Evolutionary conservation across 2,797 vertebrate species (phyloP), one percentile per base, ranked within the genome.

Genomic region (Crocodylus rhombifer): DNA sequence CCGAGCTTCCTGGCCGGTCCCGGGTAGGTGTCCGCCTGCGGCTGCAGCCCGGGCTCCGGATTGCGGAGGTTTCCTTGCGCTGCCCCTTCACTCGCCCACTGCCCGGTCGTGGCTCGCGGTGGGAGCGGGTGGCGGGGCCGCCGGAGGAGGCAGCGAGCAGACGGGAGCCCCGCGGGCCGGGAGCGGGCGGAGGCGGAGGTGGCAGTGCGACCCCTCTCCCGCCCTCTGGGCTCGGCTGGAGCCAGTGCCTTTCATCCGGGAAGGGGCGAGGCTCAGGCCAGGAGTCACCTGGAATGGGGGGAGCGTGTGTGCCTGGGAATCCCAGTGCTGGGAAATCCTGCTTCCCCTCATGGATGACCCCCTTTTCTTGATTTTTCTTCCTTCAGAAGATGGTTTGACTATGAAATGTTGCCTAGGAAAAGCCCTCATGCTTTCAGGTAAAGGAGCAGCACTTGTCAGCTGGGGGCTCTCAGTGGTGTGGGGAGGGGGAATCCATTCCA

Each of bases 311-410:
- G 42, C 42, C 42, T 51, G 42, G 42, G 42, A 10, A 42, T 42
- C 42, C 42, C 42, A 42, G 42, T 28, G 13, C 69, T 73, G 84
- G 75, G 42, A 78, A 94, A 64, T 25, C 30, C 23, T 30, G 7
- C 51, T 77, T 11, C 26, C 92, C 89, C 86, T 90, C 90, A 79
- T 56, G 36, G 5, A 64, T 42, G 73, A 86, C 93, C 87, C 58
- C 58, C 0, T 91, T 91, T 1, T 17, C 13, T 79, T 10, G 62
- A 2, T 57, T 60, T 65, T 77, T 74, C 18, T 77, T 80, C 26
- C 62, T 74, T 56, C 3, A 51, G 42, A 11, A 3, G 51, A 2
- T 84, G 79, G 78, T 77, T 69, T 26, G 80, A 14, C 93, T 51
- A 2, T 17, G 25, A 1, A 11, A 80, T 63, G 86, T 13, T 78